A percentile compares a stretch with the other conserved stretches of the same genome.
Evolutionary conservation across 37 sponge, comb jelly and placozoan genomes (phyloP).

Genomic region (Haliclona indistincta): DNA sequence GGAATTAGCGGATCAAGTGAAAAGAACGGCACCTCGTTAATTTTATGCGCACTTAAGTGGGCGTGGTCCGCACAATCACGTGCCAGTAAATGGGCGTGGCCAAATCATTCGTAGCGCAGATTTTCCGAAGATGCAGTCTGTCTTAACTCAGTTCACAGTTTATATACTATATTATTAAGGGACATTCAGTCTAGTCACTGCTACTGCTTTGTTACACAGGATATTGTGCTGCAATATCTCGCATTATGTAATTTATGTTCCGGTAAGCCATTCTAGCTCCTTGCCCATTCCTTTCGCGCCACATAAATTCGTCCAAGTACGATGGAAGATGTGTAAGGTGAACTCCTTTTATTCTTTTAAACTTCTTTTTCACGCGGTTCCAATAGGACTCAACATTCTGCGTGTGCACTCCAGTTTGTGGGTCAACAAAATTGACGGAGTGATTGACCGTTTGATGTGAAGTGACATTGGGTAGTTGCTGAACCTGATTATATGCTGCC

Average conservation of each 20-base stretch:
- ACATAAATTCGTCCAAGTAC: slow-evolving; percentile 76
- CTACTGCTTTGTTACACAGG: slow-evolving; percentile 3
- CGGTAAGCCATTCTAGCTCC: slow-evolving; percentile 1
- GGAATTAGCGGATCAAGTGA: too few relatives aligned
- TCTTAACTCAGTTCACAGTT: too few relatives aligned
- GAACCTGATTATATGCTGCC: slow-evolving; percentile 39
- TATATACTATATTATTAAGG: too few relatives aligned
- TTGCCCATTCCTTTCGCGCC: slow-evolving; percentile 46
- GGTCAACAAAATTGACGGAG: slow-evolving; percentile 46
- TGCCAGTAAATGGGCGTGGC: too few relatives aligned
- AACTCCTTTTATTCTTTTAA: slow-evolving; percentile 61
- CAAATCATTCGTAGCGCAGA: too few relatives aligned
- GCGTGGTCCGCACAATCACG: too few relatives aligned
- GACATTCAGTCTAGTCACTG: too few relatives aligned
- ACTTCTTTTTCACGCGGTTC: slow-evolving; percentile 52
- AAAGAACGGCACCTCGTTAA: too few relatives aligned
- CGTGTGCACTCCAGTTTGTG: slow-evolving; percentile 58
- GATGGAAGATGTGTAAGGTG: slow-evolving; percentile 29
- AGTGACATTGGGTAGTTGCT: slow-evolving; percentile 22
- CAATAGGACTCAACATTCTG: slow-evolving; percentile 65
- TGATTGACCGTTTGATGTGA: slow-evolving; percentile 56
- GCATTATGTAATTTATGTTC: slow-evolving; percentile 10
- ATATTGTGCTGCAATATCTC: slow-evolving; percentile 42
- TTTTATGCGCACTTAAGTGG: too few relatives aligned
- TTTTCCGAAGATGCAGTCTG: too few relatives aligned